phyloP scores from a whole-genome alignment of 2,888 invertebrate genomes.

The Druceiella hillmani region DNA sequence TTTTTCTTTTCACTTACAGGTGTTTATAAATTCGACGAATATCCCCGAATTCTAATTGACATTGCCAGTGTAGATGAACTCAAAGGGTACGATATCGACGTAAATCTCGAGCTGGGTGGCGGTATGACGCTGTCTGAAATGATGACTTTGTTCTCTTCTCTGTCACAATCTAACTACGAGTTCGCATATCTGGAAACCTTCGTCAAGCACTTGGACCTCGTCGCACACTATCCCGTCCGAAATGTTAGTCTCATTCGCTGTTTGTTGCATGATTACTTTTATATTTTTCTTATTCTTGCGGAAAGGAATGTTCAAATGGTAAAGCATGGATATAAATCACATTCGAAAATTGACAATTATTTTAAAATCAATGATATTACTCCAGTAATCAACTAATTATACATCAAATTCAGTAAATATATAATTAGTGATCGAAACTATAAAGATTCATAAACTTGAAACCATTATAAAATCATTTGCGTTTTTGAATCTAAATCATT shows the following conservation, averaged over 20 bases:
- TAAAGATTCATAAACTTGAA: too few species aligned
- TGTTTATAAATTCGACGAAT: background rate
- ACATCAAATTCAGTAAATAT: too few species aligned
- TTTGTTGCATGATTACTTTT: too few species aligned
- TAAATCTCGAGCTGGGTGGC: conserved; percentile 39
- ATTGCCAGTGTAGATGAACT: conserved; percentile 1
- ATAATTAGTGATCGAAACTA: too few species aligned
- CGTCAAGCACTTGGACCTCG: conserved; percentile 50
- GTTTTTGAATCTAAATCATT: too few species aligned
- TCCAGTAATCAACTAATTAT: too few species aligned
- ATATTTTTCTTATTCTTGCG: too few species aligned
- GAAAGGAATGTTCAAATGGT: too few species aligned
- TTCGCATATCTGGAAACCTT: conserved; percentile 48
- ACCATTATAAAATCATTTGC: too few species aligned
- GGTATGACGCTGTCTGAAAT: conserved; percentile 40
- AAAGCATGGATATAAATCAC: too few species aligned
- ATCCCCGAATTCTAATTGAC: background rate
- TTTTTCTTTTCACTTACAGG: conserved; percentile 2
- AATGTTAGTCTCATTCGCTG: conserved; percentile 47
- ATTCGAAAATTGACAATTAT: too few species aligned
- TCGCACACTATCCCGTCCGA: conserved; percentile 56
- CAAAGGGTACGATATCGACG: background rate
- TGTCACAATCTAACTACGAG: conserved; percentile 31
- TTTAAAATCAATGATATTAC: too few species aligned
- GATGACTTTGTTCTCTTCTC: conserved; percentile 34